phyloP scores from a whole-genome alignment of 2,113 vertebrate species.

The Macquaria ambigua region DNA sequence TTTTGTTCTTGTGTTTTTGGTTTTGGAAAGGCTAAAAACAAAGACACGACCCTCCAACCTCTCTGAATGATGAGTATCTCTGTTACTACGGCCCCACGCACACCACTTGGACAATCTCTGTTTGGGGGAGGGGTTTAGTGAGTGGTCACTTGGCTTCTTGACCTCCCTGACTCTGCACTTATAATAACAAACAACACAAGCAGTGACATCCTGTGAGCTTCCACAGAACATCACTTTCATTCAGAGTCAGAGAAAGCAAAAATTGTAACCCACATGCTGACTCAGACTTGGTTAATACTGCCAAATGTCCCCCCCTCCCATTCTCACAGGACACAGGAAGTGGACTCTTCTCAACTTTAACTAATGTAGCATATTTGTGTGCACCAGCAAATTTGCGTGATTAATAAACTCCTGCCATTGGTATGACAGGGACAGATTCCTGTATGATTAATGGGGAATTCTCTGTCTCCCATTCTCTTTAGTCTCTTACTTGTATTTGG shows the following conservation, averaged over 20 bases:
- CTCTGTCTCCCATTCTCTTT: slow-evolving; percentile 5
- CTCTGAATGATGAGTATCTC: neutral
- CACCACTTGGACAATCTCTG: neutral
- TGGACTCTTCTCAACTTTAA: slow-evolving; percentile 35
- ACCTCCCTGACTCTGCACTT: slow-evolving; percentile 1
- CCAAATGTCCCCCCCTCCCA: neutral
- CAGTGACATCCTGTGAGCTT: slow-evolving; percentile 3
- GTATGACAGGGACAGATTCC: slow-evolving; percentile 51
- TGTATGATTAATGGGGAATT: slow-evolving; percentile 55
- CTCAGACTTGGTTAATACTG: slow-evolving; percentile 39
- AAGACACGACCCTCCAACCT: neutral
- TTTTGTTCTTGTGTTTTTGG: neutral
- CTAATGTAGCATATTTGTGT: slow-evolving; percentile 42
- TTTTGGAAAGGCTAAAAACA: neutral
- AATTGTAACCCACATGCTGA: slow-evolving; percentile 28
- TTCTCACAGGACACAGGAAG: neutral
- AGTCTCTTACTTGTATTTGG: slow-evolving; percentile 31
- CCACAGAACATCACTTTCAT: neutral
- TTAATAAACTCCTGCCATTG: slow-evolving; percentile 54
- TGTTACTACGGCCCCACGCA: neutral
- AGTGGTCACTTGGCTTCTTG: neutral
- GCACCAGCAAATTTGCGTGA: slow-evolving; percentile 49
- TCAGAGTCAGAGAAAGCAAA: neutral
- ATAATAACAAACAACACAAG: slow-evolving; percentile 7
- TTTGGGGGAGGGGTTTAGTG: too few relatives aligned